Evolutionary conservation across 2,113 vertebrate genomes (phyloP).

Genomic region (Trematocara variabile): DNA sequence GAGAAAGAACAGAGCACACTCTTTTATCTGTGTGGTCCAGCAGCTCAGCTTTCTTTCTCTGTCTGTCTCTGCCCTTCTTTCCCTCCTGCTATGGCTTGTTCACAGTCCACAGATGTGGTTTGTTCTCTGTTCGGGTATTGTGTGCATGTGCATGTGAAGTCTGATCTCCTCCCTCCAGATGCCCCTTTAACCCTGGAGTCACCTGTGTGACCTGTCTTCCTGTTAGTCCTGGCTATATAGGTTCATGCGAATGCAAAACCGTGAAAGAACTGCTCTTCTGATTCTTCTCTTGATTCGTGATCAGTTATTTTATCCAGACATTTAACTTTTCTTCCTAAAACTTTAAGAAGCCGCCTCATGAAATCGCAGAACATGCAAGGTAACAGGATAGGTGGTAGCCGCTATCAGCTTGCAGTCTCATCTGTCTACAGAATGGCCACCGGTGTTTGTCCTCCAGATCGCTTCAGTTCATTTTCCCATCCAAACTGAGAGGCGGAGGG

Average conservation of each 20-base stretch:
- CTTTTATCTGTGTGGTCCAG: constrained; percentile 94
- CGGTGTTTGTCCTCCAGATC: constrained; percentile 60
- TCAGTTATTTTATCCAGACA: neutral
- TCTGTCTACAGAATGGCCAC: constrained; percentile 59
- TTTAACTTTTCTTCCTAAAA: constrained; percentile 30
- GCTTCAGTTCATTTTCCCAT: constrained; percentile 48
- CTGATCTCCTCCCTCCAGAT: constrained; percentile 87
- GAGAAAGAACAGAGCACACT: constrained; percentile 79
- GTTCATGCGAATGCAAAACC: neutral
- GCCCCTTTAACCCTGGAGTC: constrained; percentile 74
- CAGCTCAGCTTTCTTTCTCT: constrained; percentile 74
- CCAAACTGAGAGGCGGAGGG: constrained; percentile 29
- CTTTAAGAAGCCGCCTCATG: constrained; percentile 1
- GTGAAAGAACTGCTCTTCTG: neutral
- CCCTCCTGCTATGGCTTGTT: constrained; percentile 43
- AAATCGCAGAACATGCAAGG: constrained; percentile 42
- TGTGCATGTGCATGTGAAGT: constrained; percentile 75
- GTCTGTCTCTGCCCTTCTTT: constrained; percentile 40
- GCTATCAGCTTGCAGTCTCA: constrained; percentile 62
- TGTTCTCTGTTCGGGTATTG: constrained; percentile 84
- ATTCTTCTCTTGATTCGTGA: neutral
- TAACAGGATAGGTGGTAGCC: constrained; percentile 48
- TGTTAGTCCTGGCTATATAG: neutral
- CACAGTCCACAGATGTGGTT: constrained; percentile 83
- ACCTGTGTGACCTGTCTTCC: constrained; percentile 40